Percentiles rank a stretch among this genome's conserved stretches.
Conservation (phyloP, 2,888 invertebrate species). For the Polyploca ridens region DNA sequence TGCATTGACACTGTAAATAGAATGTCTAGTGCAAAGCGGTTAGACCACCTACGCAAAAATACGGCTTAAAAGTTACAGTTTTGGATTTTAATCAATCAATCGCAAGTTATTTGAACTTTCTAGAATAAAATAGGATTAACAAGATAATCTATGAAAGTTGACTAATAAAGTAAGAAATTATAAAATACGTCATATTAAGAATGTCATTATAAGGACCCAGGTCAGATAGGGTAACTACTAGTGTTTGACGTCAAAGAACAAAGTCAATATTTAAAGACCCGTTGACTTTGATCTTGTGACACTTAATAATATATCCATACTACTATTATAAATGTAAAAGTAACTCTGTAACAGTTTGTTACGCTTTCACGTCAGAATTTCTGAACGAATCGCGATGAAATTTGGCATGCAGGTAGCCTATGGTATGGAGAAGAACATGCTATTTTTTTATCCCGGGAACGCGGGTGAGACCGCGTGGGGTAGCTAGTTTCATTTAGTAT, state of each 20-base stretch:
- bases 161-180: background rate
- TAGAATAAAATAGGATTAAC: background rate
- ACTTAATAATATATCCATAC: constrained; percentile 2
- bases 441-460: no score
- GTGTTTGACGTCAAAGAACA: constrained; percentile 18
- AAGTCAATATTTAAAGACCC: constrained; percentile 31
- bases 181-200: background rate
- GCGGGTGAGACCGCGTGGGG: no score
- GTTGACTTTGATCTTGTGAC: constrained; percentile 36
- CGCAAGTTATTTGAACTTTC: background rate
- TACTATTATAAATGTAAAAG: no score
- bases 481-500: no score
- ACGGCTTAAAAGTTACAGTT: constrained; percentile 2
- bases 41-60: constrained; percentile 39
- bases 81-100: background rate
- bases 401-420: no score
- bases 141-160: background rate
- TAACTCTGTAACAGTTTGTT: no score
- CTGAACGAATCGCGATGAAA: no score
- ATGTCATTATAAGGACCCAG: background rate
- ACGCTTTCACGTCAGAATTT: no score
- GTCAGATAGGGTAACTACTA: background rate
- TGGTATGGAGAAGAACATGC: no score
- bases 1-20: constrained; percentile 72
- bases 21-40: constrained; percentile 53